These are phyloP conservation scores for Chymomyza amoena DNA, from an alignment of 2,888 invertebrate genomes.

Conservation along the genomic window DNA sequence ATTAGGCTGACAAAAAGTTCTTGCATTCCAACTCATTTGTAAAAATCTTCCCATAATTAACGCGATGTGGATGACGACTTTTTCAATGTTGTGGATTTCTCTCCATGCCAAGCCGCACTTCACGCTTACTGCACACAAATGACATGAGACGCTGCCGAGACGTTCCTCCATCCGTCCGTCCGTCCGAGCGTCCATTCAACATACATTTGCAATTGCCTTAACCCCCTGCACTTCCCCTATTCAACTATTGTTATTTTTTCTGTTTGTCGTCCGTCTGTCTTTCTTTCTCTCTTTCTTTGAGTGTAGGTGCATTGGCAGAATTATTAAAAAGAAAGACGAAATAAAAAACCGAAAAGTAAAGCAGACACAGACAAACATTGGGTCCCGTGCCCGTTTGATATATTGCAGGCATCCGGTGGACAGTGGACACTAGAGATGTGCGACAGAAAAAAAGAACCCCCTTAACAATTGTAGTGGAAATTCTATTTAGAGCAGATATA, in stretches of 20 bases:
- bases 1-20: slow-evolving; percentile 65
- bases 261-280: slow-evolving; percentile 19
- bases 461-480: no score
- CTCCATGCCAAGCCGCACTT: slow-evolving; percentile 8
- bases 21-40: slow-evolving; percentile 56
- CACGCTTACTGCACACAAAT: slow-evolving; percentile 63
- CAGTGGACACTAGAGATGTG: not conserved
- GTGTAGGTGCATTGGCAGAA: slow-evolving; percentile 49
- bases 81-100: slow-evolving; percentile 39
- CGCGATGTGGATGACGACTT: slow-evolving; percentile 31
- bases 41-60: slow-evolving; percentile 71
- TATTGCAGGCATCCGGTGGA: slow-evolving; percentile 70
- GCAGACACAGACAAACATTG: slow-evolving; percentile 29
- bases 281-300: slow-evolving; percentile 12
- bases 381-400: slow-evolving; percentile 50
- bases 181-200: slow-evolving; percentile 36
- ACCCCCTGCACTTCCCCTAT: slow-evolving; percentile 47
- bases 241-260: slow-evolving; percentile 43
- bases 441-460: not conserved
- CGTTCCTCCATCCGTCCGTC: not conserved
- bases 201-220: slow-evolving; percentile 47
- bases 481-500: no score
- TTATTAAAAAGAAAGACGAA: slow-evolving; percentile 57
- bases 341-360: slow-evolving; percentile 12
- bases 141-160: slow-evolving; percentile 27